phyloP scores from a whole-genome alignment of 2,888 invertebrate species.

The Parasteatoda lunata region DNA sequence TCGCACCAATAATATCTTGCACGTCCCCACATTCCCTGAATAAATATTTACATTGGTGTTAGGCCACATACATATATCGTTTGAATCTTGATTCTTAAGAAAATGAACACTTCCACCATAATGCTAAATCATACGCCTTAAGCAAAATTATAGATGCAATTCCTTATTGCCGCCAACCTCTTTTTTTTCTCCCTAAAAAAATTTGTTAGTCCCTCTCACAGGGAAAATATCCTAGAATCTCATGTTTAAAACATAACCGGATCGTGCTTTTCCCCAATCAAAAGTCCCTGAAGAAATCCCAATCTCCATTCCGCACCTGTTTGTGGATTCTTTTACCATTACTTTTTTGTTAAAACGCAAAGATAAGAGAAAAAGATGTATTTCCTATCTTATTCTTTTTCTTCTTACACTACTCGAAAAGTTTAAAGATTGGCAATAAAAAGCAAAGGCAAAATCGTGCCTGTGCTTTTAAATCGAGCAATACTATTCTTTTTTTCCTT shows the following conservation, averaged over 20 bases:
- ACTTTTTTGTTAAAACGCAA: background rate
- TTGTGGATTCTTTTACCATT: background rate
- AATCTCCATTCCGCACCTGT: slow-evolving; percentile 1
- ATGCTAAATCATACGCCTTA: background rate
- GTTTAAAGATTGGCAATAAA: background rate
- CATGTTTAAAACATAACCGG: slow-evolving; percentile 59
- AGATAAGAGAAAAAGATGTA: background rate
- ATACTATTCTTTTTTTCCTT: background rate
- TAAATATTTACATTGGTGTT: too few relatives aligned
- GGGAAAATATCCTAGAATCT: slow-evolving; percentile 8
- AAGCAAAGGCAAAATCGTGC: background rate
- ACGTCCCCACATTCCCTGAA: too few relatives aligned
- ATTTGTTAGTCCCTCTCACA: slow-evolving; percentile 28
- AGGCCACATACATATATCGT: too few relatives aligned
- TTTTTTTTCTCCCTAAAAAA: slow-evolving; percentile 16
- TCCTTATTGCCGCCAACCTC: background rate
- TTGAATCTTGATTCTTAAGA: background rate
- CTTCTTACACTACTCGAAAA: background rate
- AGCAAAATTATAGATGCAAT: slow-evolving; percentile 30
- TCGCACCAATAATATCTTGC: too few relatives aligned
- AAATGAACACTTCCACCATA: background rate
- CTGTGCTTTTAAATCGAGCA: background rate
- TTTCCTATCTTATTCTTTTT: background rate
- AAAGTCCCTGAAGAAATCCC: slow-evolving; percentile 18
- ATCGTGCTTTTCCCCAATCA: slow-evolving; percentile 19